phyloP scores from a whole-genome alignment of 2,888 invertebrate genomes.

The Epirrhoe tristata region DNA sequence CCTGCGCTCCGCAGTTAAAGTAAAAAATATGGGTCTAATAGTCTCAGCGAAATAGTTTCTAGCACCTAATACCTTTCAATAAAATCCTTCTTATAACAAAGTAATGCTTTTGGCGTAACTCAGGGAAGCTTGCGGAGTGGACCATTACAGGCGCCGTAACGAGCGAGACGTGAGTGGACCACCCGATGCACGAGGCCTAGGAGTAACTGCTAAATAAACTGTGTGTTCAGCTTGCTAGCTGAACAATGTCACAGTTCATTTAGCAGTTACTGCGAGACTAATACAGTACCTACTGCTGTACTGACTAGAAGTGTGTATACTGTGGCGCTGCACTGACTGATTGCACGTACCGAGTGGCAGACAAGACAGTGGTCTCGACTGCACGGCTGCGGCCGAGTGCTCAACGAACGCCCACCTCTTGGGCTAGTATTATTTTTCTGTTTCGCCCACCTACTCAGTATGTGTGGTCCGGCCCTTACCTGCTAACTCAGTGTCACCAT shows the following conservation, averaged over 20 bases:
- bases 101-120: conserved; percentile 29
- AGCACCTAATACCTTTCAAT: conserved; percentile 25
- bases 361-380: too few relatives aligned
- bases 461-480: too few relatives aligned
- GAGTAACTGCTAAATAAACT: conserved; percentile 7
- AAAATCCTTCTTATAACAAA: conserved; percentile 25
- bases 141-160: conserved; percentile 34
- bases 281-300: too few relatives aligned
- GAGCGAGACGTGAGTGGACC: conserved; percentile 38
- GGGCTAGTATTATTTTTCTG: too few relatives aligned
- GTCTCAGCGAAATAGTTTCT: conserved; percentile 11
- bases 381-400: too few relatives aligned
- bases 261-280: too few relatives aligned
- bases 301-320: neutral
- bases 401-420: too few relatives aligned
- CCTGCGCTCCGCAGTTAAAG: neutral
- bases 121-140: conserved; percentile 29
- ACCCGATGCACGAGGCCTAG: conserved; percentile 5
- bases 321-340: too few relatives aligned
- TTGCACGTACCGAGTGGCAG: too few relatives aligned
- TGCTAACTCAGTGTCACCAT: too few relatives aligned
- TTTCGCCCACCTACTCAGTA: too few relatives aligned
- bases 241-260: too few relatives aligned
- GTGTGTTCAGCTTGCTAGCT: neutral
- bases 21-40: conserved; percentile 3